These are phyloP conservation scores for Cactoblastis cactorum DNA, from an alignment of 2,888 invertebrate species.

Conservation along the genomic window DNA sequence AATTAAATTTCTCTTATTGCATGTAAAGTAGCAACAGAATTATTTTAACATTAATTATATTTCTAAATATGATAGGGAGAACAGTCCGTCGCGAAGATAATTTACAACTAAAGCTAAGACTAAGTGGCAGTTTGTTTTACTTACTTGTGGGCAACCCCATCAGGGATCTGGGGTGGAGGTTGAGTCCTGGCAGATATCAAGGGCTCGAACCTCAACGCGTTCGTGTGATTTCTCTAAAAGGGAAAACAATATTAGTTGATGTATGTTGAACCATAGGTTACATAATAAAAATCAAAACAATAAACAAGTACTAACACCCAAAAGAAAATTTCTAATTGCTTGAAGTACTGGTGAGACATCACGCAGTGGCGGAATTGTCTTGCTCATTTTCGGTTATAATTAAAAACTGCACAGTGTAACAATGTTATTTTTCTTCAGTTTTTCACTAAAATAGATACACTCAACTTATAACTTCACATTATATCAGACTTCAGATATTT, in stretches of 20 bases:
- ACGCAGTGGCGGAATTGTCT: constrained; percentile 72
- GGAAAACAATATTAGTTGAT: constrained; percentile 18
- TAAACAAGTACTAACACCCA: constrained; percentile 77
- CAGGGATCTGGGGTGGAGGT: constrained; percentile 89
- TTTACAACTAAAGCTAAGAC: too few species aligned
- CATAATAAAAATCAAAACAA: constrained; percentile 35
- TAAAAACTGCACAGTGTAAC: not conserved
- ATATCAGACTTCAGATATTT: not conserved
- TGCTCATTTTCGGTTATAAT: constrained; percentile 43
- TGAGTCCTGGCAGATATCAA: constrained; percentile 86
- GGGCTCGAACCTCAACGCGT: constrained; percentile 84
- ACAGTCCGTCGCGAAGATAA: too few species aligned
- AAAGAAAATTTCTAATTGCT: constrained; percentile 80
- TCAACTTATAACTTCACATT: too few species aligned
- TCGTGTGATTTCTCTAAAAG: constrained; percentile 79
- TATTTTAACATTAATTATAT: too few species aligned
- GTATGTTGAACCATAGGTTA: constrained; percentile 37
- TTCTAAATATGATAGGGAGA: too few species aligned
- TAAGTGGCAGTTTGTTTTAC: constrained; percentile 18
- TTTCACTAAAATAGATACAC: too few species aligned
- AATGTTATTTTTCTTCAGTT: not conserved
- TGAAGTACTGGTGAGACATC: constrained; percentile 83
- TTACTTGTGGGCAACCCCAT: constrained; percentile 86
- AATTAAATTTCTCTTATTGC: too few species aligned
- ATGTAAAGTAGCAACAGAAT: too few species aligned